Evolutionary conservation across 2,797 vertebrate species (phyloP).

Genomic region (Tamandua tetradactyla): DNA sequence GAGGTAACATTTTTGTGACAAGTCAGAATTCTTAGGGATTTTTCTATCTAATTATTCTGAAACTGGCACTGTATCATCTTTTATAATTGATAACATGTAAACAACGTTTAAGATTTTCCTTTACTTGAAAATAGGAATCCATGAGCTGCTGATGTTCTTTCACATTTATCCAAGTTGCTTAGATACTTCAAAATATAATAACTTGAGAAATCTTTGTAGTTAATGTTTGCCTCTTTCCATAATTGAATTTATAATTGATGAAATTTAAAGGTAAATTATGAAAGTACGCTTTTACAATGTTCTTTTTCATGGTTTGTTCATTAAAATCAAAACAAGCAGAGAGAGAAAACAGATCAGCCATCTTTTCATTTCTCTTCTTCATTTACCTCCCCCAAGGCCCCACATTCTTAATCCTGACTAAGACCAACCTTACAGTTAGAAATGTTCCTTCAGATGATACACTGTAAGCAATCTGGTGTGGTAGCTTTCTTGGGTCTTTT

Average conservation of each 20-base stretch:
- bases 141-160: constrained; percentile 25
- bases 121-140: constrained; percentile 10
- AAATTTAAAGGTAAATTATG: constrained; percentile 50
- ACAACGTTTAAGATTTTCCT: constrained; percentile 40
- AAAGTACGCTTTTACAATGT: not conserved
- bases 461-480: not conserved
- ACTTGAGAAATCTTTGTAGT: constrained; percentile 10
- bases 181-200: not conserved
- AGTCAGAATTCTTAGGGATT: not conserved
- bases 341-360: constrained; percentile 17
- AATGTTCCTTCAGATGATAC: constrained; percentile 23
- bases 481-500: constrained; percentile 20
- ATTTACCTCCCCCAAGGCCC: not conserved
- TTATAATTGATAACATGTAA: not conserved
- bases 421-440: constrained; percentile 28
- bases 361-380: constrained; percentile 57
- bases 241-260: constrained; percentile 44
- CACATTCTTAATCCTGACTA: not conserved
- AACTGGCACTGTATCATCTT: constrained; percentile 34
- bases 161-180: not conserved
- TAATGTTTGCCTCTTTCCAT: constrained; percentile 19
- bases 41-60: not conserved
- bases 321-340: constrained; percentile 55
- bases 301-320: constrained; percentile 42
- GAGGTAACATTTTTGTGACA: constrained; percentile 23